Percentiles rank a stretch among this genome's conserved stretches.
Evolutionary conservation across 2,888 invertebrate genomes (phyloP).

Genomic region (Encarsia formosa): DNA sequence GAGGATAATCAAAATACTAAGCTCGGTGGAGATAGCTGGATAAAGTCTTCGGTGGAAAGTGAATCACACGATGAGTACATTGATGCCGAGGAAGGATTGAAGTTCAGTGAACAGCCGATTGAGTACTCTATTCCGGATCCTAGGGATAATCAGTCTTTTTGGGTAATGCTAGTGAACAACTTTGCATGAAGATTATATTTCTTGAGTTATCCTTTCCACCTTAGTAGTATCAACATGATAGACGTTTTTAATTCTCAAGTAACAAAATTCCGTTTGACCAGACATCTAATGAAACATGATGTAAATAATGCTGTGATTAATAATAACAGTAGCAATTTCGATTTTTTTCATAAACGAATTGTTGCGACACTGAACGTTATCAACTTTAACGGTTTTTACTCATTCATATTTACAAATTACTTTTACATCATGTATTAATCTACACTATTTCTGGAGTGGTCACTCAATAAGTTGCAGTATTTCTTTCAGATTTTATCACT

Average conservation of each 20-base stretch:
- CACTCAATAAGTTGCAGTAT: no score
- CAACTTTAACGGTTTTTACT: no score
- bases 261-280: slow-evolving; percentile 13
- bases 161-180: slow-evolving; percentile 44
- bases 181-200: slow-evolving; percentile 6
- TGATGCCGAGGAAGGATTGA: slow-evolving; percentile 35
- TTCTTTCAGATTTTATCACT: no score
- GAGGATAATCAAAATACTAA: neutral
- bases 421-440: no score
- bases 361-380: no score
- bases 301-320: no score
- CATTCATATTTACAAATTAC: no score
- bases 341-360: no score
- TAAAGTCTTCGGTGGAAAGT: slow-evolving; percentile 33
- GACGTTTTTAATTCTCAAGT: neutral
- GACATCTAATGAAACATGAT: no score
- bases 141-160: slow-evolving; percentile 43
- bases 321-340: no score
- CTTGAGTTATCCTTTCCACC: neutral
- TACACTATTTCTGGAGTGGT: no score
- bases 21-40: neutral
- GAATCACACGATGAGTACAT: slow-evolving; percentile 38
- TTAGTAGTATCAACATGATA: slow-evolving; percentile 11
- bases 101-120: slow-evolving; percentile 33
- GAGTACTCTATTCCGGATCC: slow-evolving; percentile 41